Conservation (phyloP, 92 coral and sea anemone genomes). For the Phymanthus crucifer region DNA sequence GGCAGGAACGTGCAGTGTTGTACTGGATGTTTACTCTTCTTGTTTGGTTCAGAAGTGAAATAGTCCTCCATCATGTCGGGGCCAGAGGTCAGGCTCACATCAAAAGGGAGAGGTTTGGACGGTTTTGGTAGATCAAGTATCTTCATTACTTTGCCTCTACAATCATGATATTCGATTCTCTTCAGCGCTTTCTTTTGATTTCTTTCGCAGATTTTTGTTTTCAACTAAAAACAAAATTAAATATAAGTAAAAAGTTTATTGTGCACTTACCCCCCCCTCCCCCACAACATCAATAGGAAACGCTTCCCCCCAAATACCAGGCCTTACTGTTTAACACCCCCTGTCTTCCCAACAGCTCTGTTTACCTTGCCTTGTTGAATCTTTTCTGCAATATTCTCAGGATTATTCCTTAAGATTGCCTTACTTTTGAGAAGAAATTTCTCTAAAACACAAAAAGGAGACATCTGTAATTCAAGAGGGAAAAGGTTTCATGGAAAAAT, state of each 20-base stretch:
- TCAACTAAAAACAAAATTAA: conserved; percentile 15
- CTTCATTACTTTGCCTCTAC: neutral
- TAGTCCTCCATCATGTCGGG: neutral
- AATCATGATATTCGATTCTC: conserved; percentile 15
- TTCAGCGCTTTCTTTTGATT: conserved; percentile 26
- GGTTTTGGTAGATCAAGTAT: neutral
- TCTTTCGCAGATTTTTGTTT: conserved; percentile 23
- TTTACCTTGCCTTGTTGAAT: neutral
- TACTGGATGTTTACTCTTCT: neutral
- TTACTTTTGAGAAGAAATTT: conserved; percentile 2
- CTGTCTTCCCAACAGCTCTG: neutral
- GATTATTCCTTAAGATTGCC: neutral
- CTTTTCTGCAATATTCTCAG: neutral
- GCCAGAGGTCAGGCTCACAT: neutral
- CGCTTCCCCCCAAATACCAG: too few species aligned
- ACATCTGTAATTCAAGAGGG: too few species aligned
- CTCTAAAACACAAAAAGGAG: neutral
- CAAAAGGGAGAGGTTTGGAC: neutral
- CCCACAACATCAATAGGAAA: too few species aligned
- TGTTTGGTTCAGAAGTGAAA: neutral
- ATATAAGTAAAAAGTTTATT: neutral
- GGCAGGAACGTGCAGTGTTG: neutral
- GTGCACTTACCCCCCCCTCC: neutral
- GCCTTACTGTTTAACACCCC: neutral
- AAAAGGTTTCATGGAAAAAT: too few species aligned